phyloP scores from a whole-genome alignment of 1,140 invertebrate genomes.

The Drosophila ficusphila region DNA sequence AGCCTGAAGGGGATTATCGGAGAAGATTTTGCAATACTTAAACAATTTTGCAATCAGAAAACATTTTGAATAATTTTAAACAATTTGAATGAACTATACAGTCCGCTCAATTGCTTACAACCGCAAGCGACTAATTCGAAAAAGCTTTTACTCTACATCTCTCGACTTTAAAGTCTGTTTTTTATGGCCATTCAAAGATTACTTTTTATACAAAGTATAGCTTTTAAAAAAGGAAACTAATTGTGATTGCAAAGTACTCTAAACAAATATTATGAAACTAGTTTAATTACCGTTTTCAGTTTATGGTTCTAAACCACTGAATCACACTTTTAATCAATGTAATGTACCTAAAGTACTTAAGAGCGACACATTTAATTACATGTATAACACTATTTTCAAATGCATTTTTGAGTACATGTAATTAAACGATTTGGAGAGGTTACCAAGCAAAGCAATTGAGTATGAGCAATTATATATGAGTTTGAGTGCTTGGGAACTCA shows the following conservation, averaged over 20 bases:
- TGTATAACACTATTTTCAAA: background rate
- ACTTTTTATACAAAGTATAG: too few species aligned
- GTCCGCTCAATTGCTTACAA: background rate
- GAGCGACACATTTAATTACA: constrained; percentile 1
- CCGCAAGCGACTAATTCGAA: background rate
- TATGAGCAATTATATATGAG: background rate
- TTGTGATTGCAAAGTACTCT: too few species aligned
- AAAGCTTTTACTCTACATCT: background rate
- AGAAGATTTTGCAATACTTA: too few species aligned
- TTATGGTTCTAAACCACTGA: background rate
- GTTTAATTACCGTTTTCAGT: background rate
- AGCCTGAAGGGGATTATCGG: constrained; percentile 38
- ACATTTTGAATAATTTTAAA: too few species aligned
- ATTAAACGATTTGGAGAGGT: constrained; percentile 12
- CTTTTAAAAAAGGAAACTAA: background rate
- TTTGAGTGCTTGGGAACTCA: background rate
- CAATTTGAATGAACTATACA: too few species aligned
- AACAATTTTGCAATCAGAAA: too few species aligned
- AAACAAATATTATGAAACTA: too few species aligned
- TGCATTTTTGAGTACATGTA: constrained; percentile 1
- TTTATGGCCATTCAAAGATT: constrained; percentile 4
- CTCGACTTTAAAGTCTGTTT: background rate
- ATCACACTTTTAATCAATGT: too few species aligned
- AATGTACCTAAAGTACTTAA: background rate
- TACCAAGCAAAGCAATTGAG: constrained; percentile 2